Base-by-base conservation (phyloP, 1,140 invertebrate species). In the Atta texana region DNA sequence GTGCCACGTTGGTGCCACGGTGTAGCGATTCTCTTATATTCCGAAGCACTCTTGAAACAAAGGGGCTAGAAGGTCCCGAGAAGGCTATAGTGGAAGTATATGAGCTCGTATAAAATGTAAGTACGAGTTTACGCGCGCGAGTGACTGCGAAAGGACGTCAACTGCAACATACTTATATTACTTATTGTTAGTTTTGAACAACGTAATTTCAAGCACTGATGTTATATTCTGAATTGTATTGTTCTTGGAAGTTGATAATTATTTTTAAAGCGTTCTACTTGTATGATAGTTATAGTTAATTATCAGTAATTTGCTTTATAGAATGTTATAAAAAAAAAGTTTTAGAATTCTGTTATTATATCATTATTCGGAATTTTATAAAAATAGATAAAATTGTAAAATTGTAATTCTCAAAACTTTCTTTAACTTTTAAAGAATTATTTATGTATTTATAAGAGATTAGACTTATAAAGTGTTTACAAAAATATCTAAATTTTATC, bases 1-100 rank as follows among this genome's bases (percentile, higher is more conserved):
- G 57, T 2, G 4, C 39, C 59, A 63, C 14, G 39, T 21, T 18
- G 21, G 6, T 39, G 31, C n/a, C 24, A 31, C 72, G 82, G 89
- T 90, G 87, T 66, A 75, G n/a, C 61, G 71, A 75, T 75, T 85
- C 86, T 86, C 71, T 82, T 71, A 51, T 87, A 61, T 80, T 71
- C 74, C 55, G 85, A 78, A 74, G 86, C 49, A 76, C 85, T 76
- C 88, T 85, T 57, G 68, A 86, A 88, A 90, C 89, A 88, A 89
- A 91, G 68, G 74, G 66, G 44, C 31, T 14, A 55, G 55, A n/a
- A 69, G 75, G n/a, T 21, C 8, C n/a, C 24, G 28, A 63, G 68
- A 55, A 72, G 72, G 69, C 51, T 84, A 57, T 53, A 49, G 7
- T 10, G 31, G 44, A 75, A 39, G 72, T 53, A 77, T 66, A 74